Evolutionary conservation across 2,888 invertebrate species (phyloP).

Genomic region (Lasioglossum calceatum): DNA sequence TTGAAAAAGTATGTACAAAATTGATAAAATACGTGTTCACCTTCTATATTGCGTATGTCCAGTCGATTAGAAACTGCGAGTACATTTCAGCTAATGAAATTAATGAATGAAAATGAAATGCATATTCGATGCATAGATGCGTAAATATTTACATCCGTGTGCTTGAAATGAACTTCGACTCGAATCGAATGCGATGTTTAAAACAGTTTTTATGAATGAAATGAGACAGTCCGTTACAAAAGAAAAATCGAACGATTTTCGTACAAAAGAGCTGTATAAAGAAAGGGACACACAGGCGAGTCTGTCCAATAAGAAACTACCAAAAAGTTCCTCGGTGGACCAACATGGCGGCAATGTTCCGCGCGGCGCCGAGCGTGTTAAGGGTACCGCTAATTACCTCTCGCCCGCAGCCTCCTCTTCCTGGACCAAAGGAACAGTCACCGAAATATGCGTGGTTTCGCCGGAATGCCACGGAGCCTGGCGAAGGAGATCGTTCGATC

Average conservation of each 20-base stretch:
- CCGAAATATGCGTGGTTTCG: conserved; percentile 3
- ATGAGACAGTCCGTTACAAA: neutral
- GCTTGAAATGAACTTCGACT: neutral
- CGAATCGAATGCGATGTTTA: neutral
- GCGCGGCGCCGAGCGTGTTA: neutral
- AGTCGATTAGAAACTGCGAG: neutral
- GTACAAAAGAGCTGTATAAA: neutral
- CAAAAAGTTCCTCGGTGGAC: neutral
- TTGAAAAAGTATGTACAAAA: neutral
- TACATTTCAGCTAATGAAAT: neutral
- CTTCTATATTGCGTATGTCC: neutral
- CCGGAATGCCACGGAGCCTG: neutral
- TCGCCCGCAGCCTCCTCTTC: neutral
- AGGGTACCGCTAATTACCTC: neutral
- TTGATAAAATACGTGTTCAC: neutral
- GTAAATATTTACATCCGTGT: neutral
- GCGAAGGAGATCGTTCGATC: conserved; percentile 9
- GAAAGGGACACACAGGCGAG: neutral
- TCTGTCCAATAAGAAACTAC: neutral
- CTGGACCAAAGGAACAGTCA: conserved; percentile 4
- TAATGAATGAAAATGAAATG: too few relatives aligned
- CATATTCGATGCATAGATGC: neutral
- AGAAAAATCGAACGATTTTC: neutral
- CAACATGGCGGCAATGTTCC: neutral
- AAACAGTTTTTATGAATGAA: neutral